Evolutionary conservation across 2,797 vertebrate genomes (phyloP).

Genomic region (Adrianichthys oophorus): DNA sequence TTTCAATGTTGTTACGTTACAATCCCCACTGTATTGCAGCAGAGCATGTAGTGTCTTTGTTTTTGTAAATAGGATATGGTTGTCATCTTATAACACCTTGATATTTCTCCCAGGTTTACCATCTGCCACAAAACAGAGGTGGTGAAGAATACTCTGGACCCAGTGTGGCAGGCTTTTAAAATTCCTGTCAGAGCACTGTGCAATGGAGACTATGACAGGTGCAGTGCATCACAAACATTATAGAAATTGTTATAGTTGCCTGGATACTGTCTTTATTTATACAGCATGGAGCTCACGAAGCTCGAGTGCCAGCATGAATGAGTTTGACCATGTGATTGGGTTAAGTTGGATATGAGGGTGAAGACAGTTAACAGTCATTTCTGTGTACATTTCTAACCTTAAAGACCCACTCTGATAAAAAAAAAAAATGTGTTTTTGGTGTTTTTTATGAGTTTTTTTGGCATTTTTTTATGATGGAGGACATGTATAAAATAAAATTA

Average conservation of each 20-base stretch:
- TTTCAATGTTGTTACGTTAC: not conserved
- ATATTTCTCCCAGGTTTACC: conserved; percentile 79
- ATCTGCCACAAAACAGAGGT: conserved; percentile 94
- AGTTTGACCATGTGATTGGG: not conserved
- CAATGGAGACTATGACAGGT: conserved; percentile 93
- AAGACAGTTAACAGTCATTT: too few species aligned
- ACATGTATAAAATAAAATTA: too few species aligned
- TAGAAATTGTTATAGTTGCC: not conserved
- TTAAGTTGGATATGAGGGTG: too few species aligned
- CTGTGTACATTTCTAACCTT: too few species aligned
- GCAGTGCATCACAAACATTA: conserved; percentile 20
- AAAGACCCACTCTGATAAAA: too few species aligned
- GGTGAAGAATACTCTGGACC: conserved; percentile 91
- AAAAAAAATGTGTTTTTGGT: too few species aligned
- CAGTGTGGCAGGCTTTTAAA: conserved; percentile 94
- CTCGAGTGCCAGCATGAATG: too few species aligned
- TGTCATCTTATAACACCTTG: conserved; percentile 10
- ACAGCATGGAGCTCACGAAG: not conserved
- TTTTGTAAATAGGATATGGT: not conserved
- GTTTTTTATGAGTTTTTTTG: too few species aligned
- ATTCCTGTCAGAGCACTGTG: conserved; percentile 90
- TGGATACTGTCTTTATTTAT: not conserved
- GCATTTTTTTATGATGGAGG: too few species aligned
- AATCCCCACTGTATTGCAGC: not conserved
- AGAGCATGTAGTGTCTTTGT: not conserved